Evolutionary conservation across 2,113 vertebrate species (phyloP).

Genomic region (Chionis minor): DNA sequence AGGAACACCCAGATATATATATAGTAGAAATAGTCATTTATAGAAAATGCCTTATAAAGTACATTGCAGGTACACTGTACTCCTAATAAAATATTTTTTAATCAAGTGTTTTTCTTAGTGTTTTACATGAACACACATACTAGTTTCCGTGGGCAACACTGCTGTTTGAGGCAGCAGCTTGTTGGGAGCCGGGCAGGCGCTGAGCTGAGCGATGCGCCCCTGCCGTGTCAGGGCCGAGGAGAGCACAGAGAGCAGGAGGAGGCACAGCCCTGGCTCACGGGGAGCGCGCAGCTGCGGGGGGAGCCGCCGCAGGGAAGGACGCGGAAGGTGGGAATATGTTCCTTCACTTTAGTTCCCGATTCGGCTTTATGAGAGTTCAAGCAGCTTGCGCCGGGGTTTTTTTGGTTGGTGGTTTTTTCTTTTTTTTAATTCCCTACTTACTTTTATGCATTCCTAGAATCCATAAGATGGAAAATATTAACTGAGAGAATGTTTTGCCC

Average conservation of each 20-base stretch:
- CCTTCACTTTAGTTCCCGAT: neutral
- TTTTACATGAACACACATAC: neutral
- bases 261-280: too few relatives aligned
- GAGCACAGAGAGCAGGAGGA: neutral
- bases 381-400: neutral
- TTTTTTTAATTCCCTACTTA: neutral
- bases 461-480: constrained; percentile 37
- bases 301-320: neutral
- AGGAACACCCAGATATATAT: constrained; percentile 42
- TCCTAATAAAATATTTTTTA: constrained; percentile 73
- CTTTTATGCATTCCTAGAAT: constrained; percentile 33
- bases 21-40: constrained; percentile 47
- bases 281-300: rapidly evolving
- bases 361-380: neutral
- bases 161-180: neutral
- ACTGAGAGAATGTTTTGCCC: neutral
- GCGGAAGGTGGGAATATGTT: neutral
- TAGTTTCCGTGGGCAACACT: neutral
- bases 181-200: neutral
- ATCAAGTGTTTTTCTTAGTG: constrained; percentile 25
- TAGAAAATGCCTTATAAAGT: constrained; percentile 68
- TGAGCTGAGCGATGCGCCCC: rapidly evolving
- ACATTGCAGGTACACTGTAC: constrained; percentile 77
- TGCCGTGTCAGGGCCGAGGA: rapidly evolving
- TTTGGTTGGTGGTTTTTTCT: neutral